Evolutionary conservation across 2,888 invertebrate genomes (phyloP).

Genomic region (Masnerella sp.): DNA sequence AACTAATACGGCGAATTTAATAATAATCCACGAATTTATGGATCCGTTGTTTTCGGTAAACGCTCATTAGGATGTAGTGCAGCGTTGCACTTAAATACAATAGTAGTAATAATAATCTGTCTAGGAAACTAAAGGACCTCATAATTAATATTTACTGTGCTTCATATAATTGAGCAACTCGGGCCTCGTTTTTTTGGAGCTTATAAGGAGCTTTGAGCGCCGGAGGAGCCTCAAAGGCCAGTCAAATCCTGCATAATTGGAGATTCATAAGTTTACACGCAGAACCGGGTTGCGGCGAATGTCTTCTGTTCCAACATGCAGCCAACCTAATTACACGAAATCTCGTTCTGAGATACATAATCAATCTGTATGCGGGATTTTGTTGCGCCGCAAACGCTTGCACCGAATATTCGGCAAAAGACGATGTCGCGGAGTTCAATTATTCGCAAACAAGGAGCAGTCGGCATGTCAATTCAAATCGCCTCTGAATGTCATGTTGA

Average conservation of each 20-base stretch:
- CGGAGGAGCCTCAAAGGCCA: slow-evolving; percentile 28
- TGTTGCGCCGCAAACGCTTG: too few relatives aligned
- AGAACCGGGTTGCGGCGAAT: slow-evolving; percentile 1
- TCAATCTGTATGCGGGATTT: slow-evolving; percentile 2
- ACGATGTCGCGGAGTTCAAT: not conserved
- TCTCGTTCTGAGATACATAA: slow-evolving; percentile 20
- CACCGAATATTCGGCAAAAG: too few relatives aligned
- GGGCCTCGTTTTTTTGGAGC: slow-evolving; percentile 18
- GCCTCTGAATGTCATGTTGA: slow-evolving; percentile 1
- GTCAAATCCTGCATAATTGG: slow-evolving; percentile 33
- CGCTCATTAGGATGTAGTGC: too few relatives aligned
- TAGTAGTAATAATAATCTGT: slow-evolving; percentile 16
- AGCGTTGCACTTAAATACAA: slow-evolving; percentile 12
- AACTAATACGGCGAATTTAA: too few relatives aligned
- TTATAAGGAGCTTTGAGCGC: slow-evolving; percentile 34
- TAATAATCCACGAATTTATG: not conserved
- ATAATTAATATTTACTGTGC: slow-evolving; percentile 40
- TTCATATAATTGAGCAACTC: slow-evolving; percentile 25
- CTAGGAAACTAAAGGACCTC: slow-evolving; percentile 4
- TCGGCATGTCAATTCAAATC: slow-evolving; percentile 1
- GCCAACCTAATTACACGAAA: slow-evolving; percentile 18
- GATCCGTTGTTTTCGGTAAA: not conserved
- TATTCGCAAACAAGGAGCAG: not conserved
- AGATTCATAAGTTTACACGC: slow-evolving; percentile 38
- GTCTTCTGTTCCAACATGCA: slow-evolving; percentile 12